Conservation (phyloP, 2,888 invertebrate genomes). For the Drosophila quinaria region DNA sequence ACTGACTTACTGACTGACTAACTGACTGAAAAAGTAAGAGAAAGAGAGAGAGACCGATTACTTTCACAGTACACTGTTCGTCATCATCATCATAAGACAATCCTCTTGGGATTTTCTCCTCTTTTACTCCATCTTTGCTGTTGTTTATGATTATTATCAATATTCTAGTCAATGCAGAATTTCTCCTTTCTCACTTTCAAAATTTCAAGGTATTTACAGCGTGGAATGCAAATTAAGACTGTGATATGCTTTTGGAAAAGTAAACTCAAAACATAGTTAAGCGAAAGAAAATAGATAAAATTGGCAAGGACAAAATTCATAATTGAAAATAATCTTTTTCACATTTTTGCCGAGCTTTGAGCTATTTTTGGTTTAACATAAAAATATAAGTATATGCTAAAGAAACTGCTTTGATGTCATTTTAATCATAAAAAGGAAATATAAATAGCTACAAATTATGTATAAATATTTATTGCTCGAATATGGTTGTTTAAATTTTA, state of each 20-base stretch:
- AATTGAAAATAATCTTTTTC: slow-evolving; percentile 12
- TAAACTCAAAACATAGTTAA: slow-evolving; percentile 6
- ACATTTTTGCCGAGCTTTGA: not conserved
- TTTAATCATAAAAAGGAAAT: not conserved
- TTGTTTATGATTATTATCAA: slow-evolving; percentile 52
- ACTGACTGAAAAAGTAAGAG: slow-evolving; percentile 19
- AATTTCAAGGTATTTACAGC: slow-evolving; percentile 1
- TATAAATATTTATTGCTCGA: too few relatives aligned
- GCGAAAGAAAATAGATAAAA: not conserved
- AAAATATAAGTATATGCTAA: not conserved
- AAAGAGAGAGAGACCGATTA: slow-evolving; percentile 13
- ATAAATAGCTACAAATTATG: too few relatives aligned
- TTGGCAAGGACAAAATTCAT: not conserved
- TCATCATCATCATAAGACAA: slow-evolving; percentile 8
- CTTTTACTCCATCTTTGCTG: slow-evolving; percentile 15
- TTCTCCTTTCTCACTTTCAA: too few relatives aligned
- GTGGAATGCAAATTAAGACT: slow-evolving; percentile 13
- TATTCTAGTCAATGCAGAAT: not conserved
- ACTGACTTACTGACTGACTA: slow-evolving; percentile 25
- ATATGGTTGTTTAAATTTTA: too few relatives aligned
- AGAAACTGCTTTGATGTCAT: not conserved
- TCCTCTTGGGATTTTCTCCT: slow-evolving; percentile 39
- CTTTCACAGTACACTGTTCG: slow-evolving; percentile 8
- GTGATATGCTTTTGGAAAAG: slow-evolving; percentile 26
- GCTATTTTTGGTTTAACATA: not conserved